These are phyloP conservation scores for Boleophthalmus pectinirostris DNA, from an alignment of 2,113 vertebrate genomes.

Conservation along the genomic window DNA sequence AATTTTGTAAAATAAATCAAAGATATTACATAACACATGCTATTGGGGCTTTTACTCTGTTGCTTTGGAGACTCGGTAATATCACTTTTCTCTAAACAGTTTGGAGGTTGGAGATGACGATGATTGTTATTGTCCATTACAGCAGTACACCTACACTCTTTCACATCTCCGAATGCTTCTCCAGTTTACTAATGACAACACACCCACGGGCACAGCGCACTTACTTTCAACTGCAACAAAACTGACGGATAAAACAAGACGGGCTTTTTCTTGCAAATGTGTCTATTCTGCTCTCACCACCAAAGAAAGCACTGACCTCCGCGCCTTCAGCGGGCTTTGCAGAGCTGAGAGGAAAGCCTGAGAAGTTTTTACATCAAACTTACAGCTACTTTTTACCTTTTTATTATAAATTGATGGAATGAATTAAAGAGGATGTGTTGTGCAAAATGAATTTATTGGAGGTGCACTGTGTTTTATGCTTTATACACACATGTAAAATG, in stretches of 20 bases:
- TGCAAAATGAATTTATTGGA: no score
- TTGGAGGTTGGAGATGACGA: background rate
- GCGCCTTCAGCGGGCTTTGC: background rate
- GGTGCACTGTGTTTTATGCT: no score
- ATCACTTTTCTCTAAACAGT: background rate
- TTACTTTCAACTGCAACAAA: conserved; percentile 1
- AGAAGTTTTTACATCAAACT: background rate
- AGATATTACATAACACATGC: no score
- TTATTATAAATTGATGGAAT: background rate
- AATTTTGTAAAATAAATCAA: no score
- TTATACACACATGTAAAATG: no score
- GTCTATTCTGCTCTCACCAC: background rate
- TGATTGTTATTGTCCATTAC: conserved; percentile 3
- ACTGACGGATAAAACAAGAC: background rate
- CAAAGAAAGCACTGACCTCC: background rate
- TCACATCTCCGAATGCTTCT: background rate
- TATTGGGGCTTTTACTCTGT: background rate
- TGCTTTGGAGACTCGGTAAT: background rate
- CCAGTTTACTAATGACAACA: conserved; percentile 4
- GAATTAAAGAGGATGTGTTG: background rate
- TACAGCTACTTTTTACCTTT: background rate
- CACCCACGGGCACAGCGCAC: background rate
- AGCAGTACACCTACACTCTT: background rate
- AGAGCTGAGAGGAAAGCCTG: background rate
- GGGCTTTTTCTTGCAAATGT: background rate